phyloP scores from a whole-genome alignment of 2,888 invertebrate species.

The Hecatera dysodea region DNA sequence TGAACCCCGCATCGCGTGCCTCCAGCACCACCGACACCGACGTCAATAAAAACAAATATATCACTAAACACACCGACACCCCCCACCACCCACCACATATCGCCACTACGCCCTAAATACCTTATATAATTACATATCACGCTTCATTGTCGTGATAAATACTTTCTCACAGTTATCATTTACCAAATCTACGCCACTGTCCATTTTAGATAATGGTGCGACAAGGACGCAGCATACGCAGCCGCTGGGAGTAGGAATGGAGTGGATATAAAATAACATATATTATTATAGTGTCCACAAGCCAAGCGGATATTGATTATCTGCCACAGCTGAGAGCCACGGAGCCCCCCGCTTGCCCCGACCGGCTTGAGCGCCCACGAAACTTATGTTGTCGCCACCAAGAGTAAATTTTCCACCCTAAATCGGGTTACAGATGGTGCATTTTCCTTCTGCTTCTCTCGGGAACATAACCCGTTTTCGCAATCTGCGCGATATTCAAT shows the following conservation, averaged over 20 bases:
- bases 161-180: conserved; percentile 91
- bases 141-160: conserved; percentile 91
- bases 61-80: conserved; percentile 75
- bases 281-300: conserved; percentile 91
- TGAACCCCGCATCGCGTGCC: conserved; percentile 83
- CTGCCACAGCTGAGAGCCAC: conserved; percentile 91
- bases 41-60: conserved; percentile 87
- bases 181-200: conserved; percentile 91
- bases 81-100: conserved; percentile 74
- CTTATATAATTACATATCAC: conserved; percentile 90
- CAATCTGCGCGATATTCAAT: conserved; percentile 84
- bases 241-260: conserved; percentile 71
- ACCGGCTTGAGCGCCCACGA: conserved; percentile 67
- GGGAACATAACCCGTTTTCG: conserved; percentile 78
- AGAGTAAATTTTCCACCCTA: conserved; percentile 78
- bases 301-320: conserved; percentile 92
- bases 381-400: conserved; percentile 74
- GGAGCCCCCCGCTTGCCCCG: conserved; percentile 81
- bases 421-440: conserved; percentile 70
- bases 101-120: conserved; percentile 85
- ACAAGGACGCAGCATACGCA: conserved; percentile 76
- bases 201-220: conserved; percentile 90
- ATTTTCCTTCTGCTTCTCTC: conserved; percentile 72
- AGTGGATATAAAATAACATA: conserved; percentile 88
- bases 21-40: conserved; percentile 72